Base-by-base conservation (phyloP, 2,888 invertebrate species). In the Megamerina dolium region DNA sequence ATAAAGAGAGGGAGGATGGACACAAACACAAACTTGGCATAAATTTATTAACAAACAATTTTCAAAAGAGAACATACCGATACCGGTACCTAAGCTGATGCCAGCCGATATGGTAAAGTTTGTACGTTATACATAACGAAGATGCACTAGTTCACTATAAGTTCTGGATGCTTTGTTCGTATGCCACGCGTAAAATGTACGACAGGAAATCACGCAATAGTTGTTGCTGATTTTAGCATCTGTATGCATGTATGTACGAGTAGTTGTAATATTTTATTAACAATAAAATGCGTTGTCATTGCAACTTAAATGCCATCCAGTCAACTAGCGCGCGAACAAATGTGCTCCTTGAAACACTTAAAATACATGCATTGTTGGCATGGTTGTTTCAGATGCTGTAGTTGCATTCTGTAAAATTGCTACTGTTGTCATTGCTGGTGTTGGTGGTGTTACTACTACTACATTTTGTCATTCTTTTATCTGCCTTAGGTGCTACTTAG, bases 121-220 rank as follows among this genome's bases (percentile, higher is more conserved):
- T 23, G 10, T 8, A 23, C 10, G 10, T 8, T 23, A 8, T 23
- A 8, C 10, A 10, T 23, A 8, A 23, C 23, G 23, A 23, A 10
- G 23, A 23, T 23, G n/a, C n/a, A n/a, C n/a, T n/a, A n/a, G n/a
- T n/a, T n/a, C n/a, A n/a, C n/a, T n/a, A n/a, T n/a, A n/a, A n/a
- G 5, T 33, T 29, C 14, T 14, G n/a, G 29, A 29, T 29, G 14
- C 14, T 29, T 16, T 10, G 23, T 23, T 29, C 14, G 19, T 14
- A n/a, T 18, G 23, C 23, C 23, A 23, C 23, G 23, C 23, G 35
- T 43, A 39, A 44, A 49, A 49, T 43, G 36, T 44, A 49, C 49
- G 46, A 44, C 46, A 34, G 42, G 33, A 46, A 39, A 49, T 46
- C 49, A 46, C 49, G 49, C 49, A 41, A 49, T 42, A 46, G 10